A percentile compares a stretch with the other conserved stretches of the same genome.
These are phyloP conservation scores for Microtus montanus DNA, from an alignment of 2,113 vertebrate genomes.

Conservation along the genomic window DNA sequence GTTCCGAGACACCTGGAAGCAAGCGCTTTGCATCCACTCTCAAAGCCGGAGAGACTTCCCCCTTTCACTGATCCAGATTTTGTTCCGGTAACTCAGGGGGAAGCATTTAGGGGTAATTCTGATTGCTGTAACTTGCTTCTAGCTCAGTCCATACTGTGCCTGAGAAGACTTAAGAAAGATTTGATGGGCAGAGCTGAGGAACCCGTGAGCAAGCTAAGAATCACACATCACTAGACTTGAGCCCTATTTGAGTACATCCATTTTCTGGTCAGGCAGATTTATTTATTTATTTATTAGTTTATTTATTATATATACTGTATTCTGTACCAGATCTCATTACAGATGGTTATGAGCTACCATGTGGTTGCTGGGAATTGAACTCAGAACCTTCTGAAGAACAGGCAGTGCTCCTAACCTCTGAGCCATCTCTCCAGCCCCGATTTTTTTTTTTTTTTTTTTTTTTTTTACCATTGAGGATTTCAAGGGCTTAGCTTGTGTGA, in stretches of 20 bases:
- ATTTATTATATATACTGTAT: no score
- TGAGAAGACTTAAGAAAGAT: no score
- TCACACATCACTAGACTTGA: not conserved
- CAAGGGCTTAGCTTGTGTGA: not conserved
- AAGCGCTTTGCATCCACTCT: not conserved
- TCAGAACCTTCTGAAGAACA: no score
- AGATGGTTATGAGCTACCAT: no score
- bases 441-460: not conserved
- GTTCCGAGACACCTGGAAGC: not conserved
- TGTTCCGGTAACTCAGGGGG: not conserved
- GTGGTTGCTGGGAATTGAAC: no score
- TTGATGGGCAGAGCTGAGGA: no score
- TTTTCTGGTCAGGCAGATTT: not conserved
- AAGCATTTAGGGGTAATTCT: not conserved
- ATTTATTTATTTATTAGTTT: no score
- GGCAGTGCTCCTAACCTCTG: no score
- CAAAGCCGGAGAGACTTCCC: no score
- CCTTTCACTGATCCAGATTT: not conserved
- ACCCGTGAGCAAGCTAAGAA: not conserved
- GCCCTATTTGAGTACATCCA: not conserved
- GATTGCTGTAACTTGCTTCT: not conserved
- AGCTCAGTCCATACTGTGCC: not conserved
- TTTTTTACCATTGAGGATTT: not conserved
- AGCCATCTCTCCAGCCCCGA: no score
- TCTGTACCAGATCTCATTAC: no score